These are phyloP conservation scores for Cetoscarus ocellatus DNA, from an alignment of 2,797 vertebrate genomes.

Conservation along the genomic window DNA sequence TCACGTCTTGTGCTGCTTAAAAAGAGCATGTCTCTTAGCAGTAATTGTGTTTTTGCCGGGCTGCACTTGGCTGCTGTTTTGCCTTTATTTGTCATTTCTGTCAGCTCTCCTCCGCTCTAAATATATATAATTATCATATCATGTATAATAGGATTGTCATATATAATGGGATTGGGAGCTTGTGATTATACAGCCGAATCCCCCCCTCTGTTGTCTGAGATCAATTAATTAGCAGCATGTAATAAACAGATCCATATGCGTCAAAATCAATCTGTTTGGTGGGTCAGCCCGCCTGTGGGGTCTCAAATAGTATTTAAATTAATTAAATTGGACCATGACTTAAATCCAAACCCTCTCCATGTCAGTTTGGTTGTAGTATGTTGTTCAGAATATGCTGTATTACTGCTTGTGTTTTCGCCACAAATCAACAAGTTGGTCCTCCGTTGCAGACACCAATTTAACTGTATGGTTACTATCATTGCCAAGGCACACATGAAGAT, in stretches of 20 bases:
- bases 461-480: too few species aligned
- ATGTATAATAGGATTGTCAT: constrained; percentile 22
- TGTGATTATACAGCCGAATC: constrained; percentile 8
- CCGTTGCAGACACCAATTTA: too few species aligned
- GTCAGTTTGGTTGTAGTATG: too few species aligned
- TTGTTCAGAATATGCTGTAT: too few species aligned
- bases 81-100: constrained; percentile 30
- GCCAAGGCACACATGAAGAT: too few species aligned
- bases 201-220: constrained; percentile 15
- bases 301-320: too few species aligned
- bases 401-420: too few species aligned
- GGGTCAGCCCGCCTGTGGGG: neutral
- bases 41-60: constrained; percentile 55
- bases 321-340: too few species aligned
- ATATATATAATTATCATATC: constrained; percentile 21
- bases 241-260: constrained; percentile 6
- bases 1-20: constrained; percentile 38
- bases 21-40: constrained; percentile 44
- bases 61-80: constrained; percentile 37
- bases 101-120: constrained; percentile 13
- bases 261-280: neutral
- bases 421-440: too few species aligned
- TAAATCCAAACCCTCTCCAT: too few species aligned
- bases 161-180: constrained; percentile 25
- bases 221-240: constrained; percentile 29